A percentile compares a stretch with the other conserved stretches of the same genome.
phyloP scores from a whole-genome alignment of 2,888 invertebrate species.

The Nomada ruficornis region DNA sequence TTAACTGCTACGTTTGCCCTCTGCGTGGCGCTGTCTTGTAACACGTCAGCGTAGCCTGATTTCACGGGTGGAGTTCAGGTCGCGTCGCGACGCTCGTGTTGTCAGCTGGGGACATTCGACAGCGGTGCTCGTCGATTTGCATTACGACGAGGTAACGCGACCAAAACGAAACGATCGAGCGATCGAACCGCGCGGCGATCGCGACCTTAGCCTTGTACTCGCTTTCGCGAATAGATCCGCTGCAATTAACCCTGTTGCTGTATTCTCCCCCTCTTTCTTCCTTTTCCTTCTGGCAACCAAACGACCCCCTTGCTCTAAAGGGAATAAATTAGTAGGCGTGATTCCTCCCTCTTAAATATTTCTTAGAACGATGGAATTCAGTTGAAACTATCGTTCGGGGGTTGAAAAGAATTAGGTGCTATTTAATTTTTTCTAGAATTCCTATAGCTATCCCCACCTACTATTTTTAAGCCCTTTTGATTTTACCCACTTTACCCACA shows the following conservation, averaged over 20 bases:
- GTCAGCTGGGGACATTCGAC: conserved; percentile 56
- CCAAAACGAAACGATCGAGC: conserved; percentile 35
- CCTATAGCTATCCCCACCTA: no score
- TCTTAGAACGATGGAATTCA: no score
- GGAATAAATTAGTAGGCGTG: no score
- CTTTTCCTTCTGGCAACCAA: neutral
- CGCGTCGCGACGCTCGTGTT: conserved; percentile 52
- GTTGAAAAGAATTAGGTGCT: no score
- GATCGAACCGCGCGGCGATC: conserved; percentile 21
- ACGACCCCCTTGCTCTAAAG: no score
- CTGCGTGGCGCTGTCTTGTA: conserved; percentile 78
- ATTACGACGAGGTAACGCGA: conserved; percentile 17
- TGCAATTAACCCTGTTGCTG: conserved; percentile 20
- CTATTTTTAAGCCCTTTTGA: no score
- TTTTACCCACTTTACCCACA: no score
- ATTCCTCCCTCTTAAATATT: no score
- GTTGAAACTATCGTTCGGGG: no score
- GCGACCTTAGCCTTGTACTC: conserved; percentile 54
- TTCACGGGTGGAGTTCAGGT: conserved; percentile 61
- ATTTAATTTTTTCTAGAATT: no score
- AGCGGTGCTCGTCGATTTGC: conserved; percentile 58
- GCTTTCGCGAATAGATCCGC: conserved; percentile 45
- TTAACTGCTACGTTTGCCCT: conserved; percentile 78
- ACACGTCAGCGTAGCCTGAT: conserved; percentile 68
- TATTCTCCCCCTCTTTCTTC: neutral